These are phyloP conservation scores for Scaptomyza parva DNA, from an alignment of 2,888 invertebrate genomes.

Conservation along the genomic window DNA sequence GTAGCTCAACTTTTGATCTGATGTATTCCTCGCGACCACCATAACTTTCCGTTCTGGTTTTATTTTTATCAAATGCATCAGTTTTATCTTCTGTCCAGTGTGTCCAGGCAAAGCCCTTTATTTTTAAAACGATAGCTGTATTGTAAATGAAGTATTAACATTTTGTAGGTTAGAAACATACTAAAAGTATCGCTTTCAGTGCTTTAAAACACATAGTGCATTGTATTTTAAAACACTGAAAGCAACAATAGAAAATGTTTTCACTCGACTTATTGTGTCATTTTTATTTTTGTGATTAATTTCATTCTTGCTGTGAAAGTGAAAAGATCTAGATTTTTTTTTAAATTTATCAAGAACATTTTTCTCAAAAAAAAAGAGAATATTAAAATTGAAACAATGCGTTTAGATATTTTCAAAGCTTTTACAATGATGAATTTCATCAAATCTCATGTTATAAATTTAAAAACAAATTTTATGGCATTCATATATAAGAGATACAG, in stretches of 20 bases:
- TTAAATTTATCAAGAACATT: not conserved
- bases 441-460: not conserved
- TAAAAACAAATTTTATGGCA: not conserved
- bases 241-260: not conserved
- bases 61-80: conserved; percentile 16
- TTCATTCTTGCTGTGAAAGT: not conserved
- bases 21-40: conserved; percentile 62
- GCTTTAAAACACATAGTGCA: not conserved
- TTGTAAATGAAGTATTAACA: not conserved
- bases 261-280: not conserved
- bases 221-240: not conserved
- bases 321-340: not conserved
- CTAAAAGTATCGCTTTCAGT: not conserved
- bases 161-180: not conserved
- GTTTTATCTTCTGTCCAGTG: conserved; percentile 41
- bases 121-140: conserved; percentile 53
- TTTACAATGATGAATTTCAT: not conserved
- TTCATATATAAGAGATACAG: not conserved
- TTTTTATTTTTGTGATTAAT: not conserved
- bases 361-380: not conserved
- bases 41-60: conserved; percentile 30
- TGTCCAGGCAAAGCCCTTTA: conserved; percentile 61
- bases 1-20: conserved; percentile 49
- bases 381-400: not conserved
- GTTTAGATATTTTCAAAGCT: not conserved